These are phyloP conservation scores for Drepanosiphum platanoidis DNA, from an alignment of 2,888 invertebrate species.

Conservation along the genomic window DNA sequence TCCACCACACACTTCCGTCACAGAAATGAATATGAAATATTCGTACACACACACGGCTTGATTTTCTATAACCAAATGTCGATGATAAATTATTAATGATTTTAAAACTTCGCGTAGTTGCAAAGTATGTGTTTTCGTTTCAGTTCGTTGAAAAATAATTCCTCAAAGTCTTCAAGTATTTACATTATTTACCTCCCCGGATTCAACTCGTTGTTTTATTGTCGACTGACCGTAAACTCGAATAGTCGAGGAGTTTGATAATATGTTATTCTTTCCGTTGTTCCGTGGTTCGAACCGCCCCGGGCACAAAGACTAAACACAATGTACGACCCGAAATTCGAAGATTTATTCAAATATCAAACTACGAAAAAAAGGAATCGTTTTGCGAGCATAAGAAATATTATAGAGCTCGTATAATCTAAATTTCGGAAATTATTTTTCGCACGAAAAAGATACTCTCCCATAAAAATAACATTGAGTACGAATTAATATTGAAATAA, in stretches of 20 bases:
- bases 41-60: too few relatives aligned
- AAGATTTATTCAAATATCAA: neutral
- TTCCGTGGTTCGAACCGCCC: neutral
- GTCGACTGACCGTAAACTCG: neutral
- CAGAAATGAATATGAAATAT: too few relatives aligned
- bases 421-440: neutral
- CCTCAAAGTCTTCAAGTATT: neutral
- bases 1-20: too few relatives aligned
- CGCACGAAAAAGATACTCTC: neutral
- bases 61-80: neutral
- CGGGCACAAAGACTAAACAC: neutral
- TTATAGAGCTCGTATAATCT: neutral
- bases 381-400: neutral
- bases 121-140: too few relatives aligned
- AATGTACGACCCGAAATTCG: too few relatives aligned
- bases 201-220: neutral
- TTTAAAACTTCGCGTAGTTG: neutral
- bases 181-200: neutral
- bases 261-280: neutral
- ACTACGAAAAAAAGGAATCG: neutral
- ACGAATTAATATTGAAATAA: neutral
- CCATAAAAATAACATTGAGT: neutral
- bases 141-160: neutral
- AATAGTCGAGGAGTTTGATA: neutral
- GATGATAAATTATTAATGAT: too few relatives aligned